phyloP scores from a whole-genome alignment of 2,797 vertebrate genomes.

The Crenichthys baileyi region DNA sequence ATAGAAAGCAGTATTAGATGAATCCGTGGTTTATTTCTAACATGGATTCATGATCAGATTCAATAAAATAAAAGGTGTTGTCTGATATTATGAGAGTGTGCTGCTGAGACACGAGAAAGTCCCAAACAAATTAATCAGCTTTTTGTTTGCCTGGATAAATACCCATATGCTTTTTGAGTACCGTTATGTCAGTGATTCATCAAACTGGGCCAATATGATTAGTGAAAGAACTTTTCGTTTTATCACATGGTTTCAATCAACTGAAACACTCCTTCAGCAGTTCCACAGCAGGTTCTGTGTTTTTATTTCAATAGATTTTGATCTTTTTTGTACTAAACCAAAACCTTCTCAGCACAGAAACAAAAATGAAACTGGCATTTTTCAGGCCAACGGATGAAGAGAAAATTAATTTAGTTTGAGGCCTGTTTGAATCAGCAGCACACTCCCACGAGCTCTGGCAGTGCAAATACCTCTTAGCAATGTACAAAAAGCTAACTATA shows the following conservation, averaged over 20 bases:
- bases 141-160: conserved; percentile 1
- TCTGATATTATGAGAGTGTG: neutral
- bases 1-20: neutral
- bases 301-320: neutral
- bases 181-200: neutral
- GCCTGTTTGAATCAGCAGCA: neutral
- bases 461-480: conserved; percentile 3
- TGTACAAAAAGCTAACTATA: conserved; percentile 6
- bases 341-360: neutral
- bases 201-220: neutral
- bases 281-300: neutral
- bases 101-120: neutral
- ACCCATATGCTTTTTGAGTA: neutral
- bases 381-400: conserved; percentile 1
- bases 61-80: neutral
- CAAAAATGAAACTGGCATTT: neutral
- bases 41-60: neutral
- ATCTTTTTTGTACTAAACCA: neutral
- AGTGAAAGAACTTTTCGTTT: neutral
- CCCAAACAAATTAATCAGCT: neutral
- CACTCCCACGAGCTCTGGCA: neutral
- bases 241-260: neutral
- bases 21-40: neutral
- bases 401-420: conserved; percentile 3
- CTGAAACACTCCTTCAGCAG: neutral